Percentiles rank a stretch among this genome's conserved stretches.
phyloP scores from a whole-genome alignment of 2,113 vertebrate species.

The Cyanocitta stelleri region DNA sequence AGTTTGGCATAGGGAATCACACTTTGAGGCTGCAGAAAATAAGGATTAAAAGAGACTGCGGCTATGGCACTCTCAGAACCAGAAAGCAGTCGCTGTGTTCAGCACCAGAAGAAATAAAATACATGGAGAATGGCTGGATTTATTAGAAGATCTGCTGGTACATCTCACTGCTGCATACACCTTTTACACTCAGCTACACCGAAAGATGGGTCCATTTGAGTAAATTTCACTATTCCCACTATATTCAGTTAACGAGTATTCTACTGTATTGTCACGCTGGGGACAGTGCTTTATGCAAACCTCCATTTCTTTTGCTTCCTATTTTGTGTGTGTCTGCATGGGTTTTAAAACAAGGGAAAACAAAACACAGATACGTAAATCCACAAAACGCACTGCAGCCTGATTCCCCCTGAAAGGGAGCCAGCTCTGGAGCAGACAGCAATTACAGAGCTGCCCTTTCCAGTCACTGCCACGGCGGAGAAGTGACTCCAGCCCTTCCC shows the following conservation, averaged over 20 bases:
- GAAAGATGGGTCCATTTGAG: neutral
- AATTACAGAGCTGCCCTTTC: neutral
- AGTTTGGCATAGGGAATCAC: neutral
- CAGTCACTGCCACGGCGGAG: neutral
- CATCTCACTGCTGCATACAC: neutral
- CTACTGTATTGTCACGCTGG: neutral
- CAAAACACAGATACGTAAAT: neutral
- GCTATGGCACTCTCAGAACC: neutral
- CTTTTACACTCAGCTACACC: neutral
- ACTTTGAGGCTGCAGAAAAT: neutral
- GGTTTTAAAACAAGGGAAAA: neutral
- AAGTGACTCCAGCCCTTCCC: neutral
- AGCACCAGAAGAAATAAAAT: neutral
- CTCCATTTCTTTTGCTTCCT: neutral
- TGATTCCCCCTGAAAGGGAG: neutral
- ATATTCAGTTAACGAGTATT: neutral
- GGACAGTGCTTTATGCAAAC: neutral
- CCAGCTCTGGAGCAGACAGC: neutral
- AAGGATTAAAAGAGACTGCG: neutral
- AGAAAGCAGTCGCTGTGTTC: neutral
- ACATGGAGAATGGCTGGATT: neutral
- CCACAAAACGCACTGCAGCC: neutral
- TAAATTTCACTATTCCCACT: neutral
- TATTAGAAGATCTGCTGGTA: neutral
- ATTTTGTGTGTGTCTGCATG: neutral